A percentile compares a stretch with the other conserved stretches of the same genome.
Conservation (phyloP, 1,140 invertebrate genomes). For the Papilio polyxenes region DNA sequence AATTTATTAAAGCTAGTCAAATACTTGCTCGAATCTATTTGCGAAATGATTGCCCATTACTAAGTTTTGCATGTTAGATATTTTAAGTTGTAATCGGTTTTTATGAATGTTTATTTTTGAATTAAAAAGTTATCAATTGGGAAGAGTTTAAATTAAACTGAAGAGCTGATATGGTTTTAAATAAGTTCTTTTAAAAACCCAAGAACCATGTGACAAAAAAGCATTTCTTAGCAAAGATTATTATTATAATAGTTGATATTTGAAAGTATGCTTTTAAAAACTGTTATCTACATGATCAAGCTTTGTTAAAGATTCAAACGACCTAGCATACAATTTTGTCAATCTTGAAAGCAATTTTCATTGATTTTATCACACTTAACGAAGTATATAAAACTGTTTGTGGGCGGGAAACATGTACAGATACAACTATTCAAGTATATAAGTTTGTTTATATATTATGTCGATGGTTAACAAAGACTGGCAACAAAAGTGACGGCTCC, state of each 20-base stretch:
- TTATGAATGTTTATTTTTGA: background rate
- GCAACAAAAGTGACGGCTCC: slow-evolving; percentile 57
- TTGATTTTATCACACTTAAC: background rate
- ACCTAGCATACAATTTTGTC: too few relatives aligned
- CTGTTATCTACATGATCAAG: too few relatives aligned
- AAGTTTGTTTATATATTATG: slow-evolving; percentile 36
- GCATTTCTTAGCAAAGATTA: background rate
- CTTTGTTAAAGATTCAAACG: too few relatives aligned
- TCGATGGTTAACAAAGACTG: slow-evolving; percentile 51
- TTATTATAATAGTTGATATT: background rate
- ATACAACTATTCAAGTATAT: background rate
- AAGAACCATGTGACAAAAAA: too few relatives aligned
- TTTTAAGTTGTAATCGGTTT: background rate
- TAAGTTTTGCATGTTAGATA: background rate
- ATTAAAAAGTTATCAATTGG: background rate
- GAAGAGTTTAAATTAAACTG: too few relatives aligned
- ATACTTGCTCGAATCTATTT: slow-evolving; percentile 17
- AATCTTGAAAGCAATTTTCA: too few relatives aligned
- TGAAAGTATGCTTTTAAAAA: too few relatives aligned
- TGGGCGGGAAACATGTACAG: background rate
- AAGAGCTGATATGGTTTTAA: too few relatives aligned
- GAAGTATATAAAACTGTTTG: background rate
- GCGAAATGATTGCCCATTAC: slow-evolving; percentile 22
- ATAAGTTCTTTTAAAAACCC: too few relatives aligned
- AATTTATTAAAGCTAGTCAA: slow-evolving; percentile 29